phyloP scores from a whole-genome alignment of 2,797 vertebrate genomes.

The Sebastes jordani region DNA sequence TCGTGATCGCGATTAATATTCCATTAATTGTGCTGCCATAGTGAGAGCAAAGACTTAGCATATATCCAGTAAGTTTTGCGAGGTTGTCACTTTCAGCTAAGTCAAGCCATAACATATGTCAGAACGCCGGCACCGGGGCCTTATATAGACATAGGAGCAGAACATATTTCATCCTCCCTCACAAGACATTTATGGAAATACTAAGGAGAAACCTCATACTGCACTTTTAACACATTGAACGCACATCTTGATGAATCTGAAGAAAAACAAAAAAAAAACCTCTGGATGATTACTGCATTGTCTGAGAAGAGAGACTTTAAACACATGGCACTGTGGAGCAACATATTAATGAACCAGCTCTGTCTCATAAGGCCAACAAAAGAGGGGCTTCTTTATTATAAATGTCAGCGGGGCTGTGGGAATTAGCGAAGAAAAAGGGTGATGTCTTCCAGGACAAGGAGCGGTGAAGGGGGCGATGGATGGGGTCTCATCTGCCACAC shows the following conservation, averaged over 20 bases:
- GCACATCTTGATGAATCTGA: background rate
- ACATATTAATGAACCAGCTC: constrained; percentile 2
- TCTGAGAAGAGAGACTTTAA: background rate
- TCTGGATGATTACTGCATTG: background rate
- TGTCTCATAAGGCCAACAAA: constrained; percentile 16
- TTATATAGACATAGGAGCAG: background rate
- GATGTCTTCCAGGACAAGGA: constrained; percentile 47
- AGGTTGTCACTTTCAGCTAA: background rate
- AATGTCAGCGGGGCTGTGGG: constrained; percentile 64
- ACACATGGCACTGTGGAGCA: background rate
- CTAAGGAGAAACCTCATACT: background rate
- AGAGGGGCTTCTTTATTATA: constrained; percentile 28
- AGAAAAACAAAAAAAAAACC: constrained; percentile 14
- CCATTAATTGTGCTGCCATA: background rate
- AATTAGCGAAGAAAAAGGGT: constrained; percentile 48
- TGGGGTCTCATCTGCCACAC: constrained; percentile 64
- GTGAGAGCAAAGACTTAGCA: background rate
- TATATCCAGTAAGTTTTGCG: background rate
- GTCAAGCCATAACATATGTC: background rate
- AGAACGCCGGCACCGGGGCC: background rate
- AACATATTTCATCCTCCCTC: background rate
- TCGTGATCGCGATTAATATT: too few species aligned
- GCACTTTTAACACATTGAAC: background rate
- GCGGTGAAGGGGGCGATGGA: constrained; percentile 9
- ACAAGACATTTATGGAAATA: background rate